Percentiles rank a stretch among this genome's conserved stretches.
Evolutionary conservation across 2,113 vertebrate species (phyloP).

Genomic region (Aplodontia rufa): DNA sequence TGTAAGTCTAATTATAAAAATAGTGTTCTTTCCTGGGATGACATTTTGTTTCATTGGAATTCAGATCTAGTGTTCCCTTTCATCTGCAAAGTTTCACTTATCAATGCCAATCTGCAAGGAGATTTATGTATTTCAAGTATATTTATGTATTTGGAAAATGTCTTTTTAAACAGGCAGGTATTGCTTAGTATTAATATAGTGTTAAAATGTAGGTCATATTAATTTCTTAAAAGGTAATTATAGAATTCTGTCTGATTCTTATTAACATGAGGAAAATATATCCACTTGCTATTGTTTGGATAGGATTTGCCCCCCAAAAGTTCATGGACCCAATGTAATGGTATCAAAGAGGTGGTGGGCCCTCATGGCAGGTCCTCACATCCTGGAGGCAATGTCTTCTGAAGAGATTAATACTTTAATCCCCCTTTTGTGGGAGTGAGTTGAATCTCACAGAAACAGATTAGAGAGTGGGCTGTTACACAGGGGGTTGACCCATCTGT

Average conservation of each 20-base stretch:
- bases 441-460: background rate
- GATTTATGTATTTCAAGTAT: background rate
- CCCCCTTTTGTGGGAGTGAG: background rate
- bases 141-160: background rate
- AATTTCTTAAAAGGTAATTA: background rate
- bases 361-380: background rate
- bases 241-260: background rate
- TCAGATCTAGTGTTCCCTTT: background rate
- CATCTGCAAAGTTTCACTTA: background rate
- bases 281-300: background rate
- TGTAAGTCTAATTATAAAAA: background rate
- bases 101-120: background rate
- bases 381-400: too few species aligned
- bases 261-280: background rate
- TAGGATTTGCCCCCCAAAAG: background rate
- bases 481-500: too few species aligned
- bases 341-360: background rate
- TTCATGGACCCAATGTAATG: too few species aligned
- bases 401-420: too few species aligned
- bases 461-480: too few species aligned
- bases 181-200: background rate
- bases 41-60: background rate
- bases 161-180: background rate
- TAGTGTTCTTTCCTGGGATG: background rate
- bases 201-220: background rate